Evolutionary conservation across 2,797 vertebrate genomes (phyloP).

Genomic region (Phataginus tricuspis): DNA sequence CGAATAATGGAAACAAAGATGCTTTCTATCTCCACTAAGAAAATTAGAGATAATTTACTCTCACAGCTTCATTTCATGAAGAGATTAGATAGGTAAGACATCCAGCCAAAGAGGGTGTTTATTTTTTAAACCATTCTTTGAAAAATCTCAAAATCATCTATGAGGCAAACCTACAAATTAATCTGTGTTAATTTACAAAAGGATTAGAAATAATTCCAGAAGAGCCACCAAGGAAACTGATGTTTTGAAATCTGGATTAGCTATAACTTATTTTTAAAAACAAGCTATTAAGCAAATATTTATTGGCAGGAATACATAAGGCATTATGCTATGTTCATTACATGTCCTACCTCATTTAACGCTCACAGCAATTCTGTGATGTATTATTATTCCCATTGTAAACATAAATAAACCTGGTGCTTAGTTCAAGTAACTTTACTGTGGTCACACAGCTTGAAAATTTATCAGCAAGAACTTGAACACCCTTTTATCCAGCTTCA

Average conservation of each 20-base stretch:
- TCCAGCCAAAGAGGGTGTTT: background rate
- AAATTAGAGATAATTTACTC: background rate
- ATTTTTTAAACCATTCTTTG: background rate
- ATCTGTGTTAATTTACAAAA: background rate
- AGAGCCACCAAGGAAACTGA: background rate
- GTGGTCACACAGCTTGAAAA: background rate
- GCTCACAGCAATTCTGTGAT: background rate
- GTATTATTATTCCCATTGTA: background rate
- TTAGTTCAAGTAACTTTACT: background rate
- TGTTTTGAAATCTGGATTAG: background rate
- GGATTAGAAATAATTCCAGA: background rate
- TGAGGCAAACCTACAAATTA: background rate
- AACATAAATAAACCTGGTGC: background rate
- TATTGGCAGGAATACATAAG: background rate
- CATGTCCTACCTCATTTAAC: background rate
- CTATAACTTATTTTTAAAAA: conserved; percentile 22
- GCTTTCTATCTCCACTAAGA: background rate
- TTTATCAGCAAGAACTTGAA: background rate
- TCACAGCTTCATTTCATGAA: background rate
- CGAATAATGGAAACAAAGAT: background rate
- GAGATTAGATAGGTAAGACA: background rate
- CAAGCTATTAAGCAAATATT: background rate
- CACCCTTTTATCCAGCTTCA: background rate
- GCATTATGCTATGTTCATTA: background rate
- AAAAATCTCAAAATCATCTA: conserved; percentile 8